A percentile compares a stretch with the other conserved stretches of the same genome.
These are phyloP conservation scores for Phallusia fumigata DNA, from an alignment of 23 tunicate genomes.

Conservation along the genomic window DNA sequence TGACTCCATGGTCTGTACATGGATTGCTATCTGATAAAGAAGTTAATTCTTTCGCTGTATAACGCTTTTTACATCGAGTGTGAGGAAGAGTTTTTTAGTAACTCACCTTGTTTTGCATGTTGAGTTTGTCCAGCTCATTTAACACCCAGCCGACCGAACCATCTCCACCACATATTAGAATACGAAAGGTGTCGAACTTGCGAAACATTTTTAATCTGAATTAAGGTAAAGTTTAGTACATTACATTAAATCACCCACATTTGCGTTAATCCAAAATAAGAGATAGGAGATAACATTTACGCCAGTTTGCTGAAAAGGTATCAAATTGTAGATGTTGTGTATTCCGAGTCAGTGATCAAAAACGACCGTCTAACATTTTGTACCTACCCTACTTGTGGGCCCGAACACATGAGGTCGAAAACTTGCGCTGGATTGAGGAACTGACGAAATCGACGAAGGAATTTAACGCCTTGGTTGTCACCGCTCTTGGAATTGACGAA, in stretches of 20 bases:
- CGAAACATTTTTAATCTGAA: slow-evolving; percentile 90
- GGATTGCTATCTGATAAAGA: too few relatives aligned
- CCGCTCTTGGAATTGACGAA: slow-evolving; percentile 98
- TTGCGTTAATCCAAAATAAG: not conserved
- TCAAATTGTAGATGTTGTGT: too few relatives aligned
- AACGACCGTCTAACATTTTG: too few relatives aligned
- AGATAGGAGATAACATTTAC: not conserved
- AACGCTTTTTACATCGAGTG: too few relatives aligned
- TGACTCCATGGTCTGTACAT: too few relatives aligned
- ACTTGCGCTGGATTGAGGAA: slow-evolving; percentile 99
- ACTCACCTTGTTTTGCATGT: slow-evolving; percentile 70
- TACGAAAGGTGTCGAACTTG: slow-evolving; percentile 87
- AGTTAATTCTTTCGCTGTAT: too few relatives aligned
- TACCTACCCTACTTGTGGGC: slow-evolving; percentile 86
- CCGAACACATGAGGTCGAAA: slow-evolving; percentile 93
- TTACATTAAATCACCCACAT: not conserved
- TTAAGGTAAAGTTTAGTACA: not conserved
- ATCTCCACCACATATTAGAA: slow-evolving; percentile 98
- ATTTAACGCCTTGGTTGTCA: slow-evolving; percentile 98
- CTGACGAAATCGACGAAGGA: slow-evolving; percentile 93
- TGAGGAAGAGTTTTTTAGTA: not conserved
- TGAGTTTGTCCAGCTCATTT: slow-evolving; percentile 83
- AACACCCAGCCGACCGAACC: slow-evolving; percentile 99
- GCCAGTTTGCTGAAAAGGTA: too few relatives aligned
- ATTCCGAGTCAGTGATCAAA: too few relatives aligned